Evolutionary conservation across 2,113 vertebrate genomes (phyloP), one percentile per base, ranked within the genome.

Genomic region (Scophthalmus maximus): DNA sequence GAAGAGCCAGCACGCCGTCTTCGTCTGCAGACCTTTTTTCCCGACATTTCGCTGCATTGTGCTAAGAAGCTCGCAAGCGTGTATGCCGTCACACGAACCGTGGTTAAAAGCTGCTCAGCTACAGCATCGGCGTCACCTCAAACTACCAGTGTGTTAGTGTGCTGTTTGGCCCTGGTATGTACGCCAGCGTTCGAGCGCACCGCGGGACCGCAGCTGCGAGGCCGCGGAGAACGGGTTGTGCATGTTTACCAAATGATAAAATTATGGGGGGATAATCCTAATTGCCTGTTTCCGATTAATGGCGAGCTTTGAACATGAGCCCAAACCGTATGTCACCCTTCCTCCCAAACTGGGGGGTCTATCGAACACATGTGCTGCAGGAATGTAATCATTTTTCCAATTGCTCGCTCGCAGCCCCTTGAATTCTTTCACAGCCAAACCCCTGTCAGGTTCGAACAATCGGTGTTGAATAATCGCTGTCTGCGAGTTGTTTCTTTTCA

Each of bases 331-430:
- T 90, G 86, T 91, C 90, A 83, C 79, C 81, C 81, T 90, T 91
- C 89, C 87, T 80, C 65, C 63, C 79, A 49, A 53, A 86, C 69
- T 88, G 90, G 91, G 88, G 90, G 91, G 90, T 92, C 87, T 87
- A 68, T 85, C 46, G 40, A 84, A 79, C 84, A 88, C 90, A 89
- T 40, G 87, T 92, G 90, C 78, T 74, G 56, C 65, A 80, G 85
- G 90, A 88, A 91, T 89, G 89, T 77, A 85, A 82, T 80, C 40
- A 82, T 76, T 81, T 32, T 85, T 82, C 70, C 82, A 87, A 86
- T 57, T 70, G 66, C 67, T 53, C 34, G 6, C 49, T 51, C 52
- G 26, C 79, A 55, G 8, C 46, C 58, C 29, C 56, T 71, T 80
- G 30, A 86, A 76, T 81, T 66, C 65, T 68, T 73, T 87, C 74